These are phyloP conservation scores for Zygaena filipendulae DNA, from an alignment of 2,888 invertebrate genomes.

Conservation along the genomic window DNA sequence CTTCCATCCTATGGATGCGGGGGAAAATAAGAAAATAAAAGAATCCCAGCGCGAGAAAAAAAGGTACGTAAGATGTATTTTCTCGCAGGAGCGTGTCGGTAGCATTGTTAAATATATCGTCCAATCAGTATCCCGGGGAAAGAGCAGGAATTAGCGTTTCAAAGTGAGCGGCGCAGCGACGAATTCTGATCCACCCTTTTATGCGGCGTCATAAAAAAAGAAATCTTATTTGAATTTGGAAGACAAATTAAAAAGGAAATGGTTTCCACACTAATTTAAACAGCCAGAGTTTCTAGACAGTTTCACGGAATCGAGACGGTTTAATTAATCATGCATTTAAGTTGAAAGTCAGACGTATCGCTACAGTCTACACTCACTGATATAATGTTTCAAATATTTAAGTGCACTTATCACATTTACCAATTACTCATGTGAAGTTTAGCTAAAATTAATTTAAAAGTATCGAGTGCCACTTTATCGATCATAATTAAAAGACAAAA, in stretches of 20 bases:
- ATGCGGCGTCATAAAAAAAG: conserved; percentile 56
- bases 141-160: conserved; percentile 57
- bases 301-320: conserved; percentile 48
- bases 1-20: conserved; percentile 37
- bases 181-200: conserved; percentile 58
- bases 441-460: too few species aligned
- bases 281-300: conserved; percentile 49
- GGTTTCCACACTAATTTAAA: conserved; percentile 62
- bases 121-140: conserved; percentile 60
- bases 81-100: conserved; percentile 54
- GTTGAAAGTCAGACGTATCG: conserved; percentile 32
- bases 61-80: conserved; percentile 59
- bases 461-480: too few species aligned
- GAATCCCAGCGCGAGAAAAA: conserved; percentile 46
- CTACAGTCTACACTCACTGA: too few species aligned
- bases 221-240: conserved; percentile 65
- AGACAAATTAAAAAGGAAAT: conserved; percentile 64
- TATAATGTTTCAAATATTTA: too few species aligned
- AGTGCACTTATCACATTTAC: too few species aligned
- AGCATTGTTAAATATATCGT: conserved; percentile 66
- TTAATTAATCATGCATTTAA: conserved; percentile 54
- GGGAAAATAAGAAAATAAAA: conserved; percentile 52
- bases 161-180: conserved; percentile 41
- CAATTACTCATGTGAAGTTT: too few species aligned
- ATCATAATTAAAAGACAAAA: too few species aligned